phyloP scores from a whole-genome alignment of 30 jellyfish, hydroid and myxozoan genomes.

The Turritopsis dohrnii region DNA sequence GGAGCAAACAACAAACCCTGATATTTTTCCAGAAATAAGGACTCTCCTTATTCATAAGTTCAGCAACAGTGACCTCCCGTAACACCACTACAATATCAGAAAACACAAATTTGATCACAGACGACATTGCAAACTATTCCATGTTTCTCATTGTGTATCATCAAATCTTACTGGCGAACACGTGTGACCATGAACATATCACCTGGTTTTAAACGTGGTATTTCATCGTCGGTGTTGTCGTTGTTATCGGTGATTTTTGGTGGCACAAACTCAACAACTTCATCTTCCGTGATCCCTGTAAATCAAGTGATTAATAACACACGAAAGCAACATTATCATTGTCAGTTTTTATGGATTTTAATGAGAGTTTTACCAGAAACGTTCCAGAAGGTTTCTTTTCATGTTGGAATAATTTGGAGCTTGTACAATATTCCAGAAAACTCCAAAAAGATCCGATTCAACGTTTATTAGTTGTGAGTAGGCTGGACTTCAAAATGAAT shows the following conservation, averaged over 20 bases:
- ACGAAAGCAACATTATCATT: not conserved
- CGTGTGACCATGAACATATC: too few relatives aligned
- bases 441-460: too few relatives aligned
- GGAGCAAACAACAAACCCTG: slow-evolving; percentile 43
- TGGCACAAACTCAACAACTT: not conserved
- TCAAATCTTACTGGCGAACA: too few relatives aligned
- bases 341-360: too few relatives aligned
- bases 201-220: slow-evolving; percentile 24
- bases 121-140: too few relatives aligned
- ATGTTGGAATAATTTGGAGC: too few relatives aligned
- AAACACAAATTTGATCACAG: too few relatives aligned
- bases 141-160: not conserved
- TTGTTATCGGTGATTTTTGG: not conserved
- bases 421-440: too few relatives aligned
- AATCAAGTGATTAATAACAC: not conserved
- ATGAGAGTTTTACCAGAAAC: too few relatives aligned
- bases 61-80: slow-evolving; percentile 77
- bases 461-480: too few relatives aligned
- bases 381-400: too few relatives aligned
- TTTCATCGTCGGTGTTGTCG: slow-evolving; percentile 5
- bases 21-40: slow-evolving; percentile 63
- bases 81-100: slow-evolving; percentile 62
- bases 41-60: slow-evolving; percentile 59
- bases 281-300: not conserved
- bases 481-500: too few relatives aligned